These are phyloP conservation scores for Micromys minutus DNA, from an alignment of 2,113 vertebrate genomes.

Conservation along the genomic window DNA sequence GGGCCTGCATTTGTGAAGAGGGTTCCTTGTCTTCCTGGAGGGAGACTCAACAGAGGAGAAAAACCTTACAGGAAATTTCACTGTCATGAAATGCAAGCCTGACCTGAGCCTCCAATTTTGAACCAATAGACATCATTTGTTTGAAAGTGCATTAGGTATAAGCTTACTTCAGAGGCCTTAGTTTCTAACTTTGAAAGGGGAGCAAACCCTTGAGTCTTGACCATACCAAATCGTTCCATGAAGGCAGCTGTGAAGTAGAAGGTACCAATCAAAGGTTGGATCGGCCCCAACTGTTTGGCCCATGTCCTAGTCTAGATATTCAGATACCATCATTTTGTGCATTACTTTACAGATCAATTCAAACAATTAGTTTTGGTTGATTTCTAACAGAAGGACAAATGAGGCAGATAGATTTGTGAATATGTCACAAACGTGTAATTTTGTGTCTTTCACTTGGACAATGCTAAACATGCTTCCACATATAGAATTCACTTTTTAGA, in stretches of 20 bases:
- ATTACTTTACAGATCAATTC: neutral
- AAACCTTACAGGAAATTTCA: constrained; percentile 18
- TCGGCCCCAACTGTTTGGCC: neutral
- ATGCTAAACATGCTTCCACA: constrained; percentile 75
- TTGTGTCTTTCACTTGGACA: constrained; percentile 68
- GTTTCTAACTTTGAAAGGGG: constrained; percentile 14
- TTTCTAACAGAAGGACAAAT: constrained; percentile 73
- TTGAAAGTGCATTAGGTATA: neutral
- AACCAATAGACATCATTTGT: constrained; percentile 25
- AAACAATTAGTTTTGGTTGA: constrained; percentile 13
- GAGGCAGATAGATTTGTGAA: constrained; percentile 53
- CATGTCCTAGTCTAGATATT: neutral
- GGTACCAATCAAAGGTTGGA: neutral
- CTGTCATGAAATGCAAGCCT: constrained; percentile 25
- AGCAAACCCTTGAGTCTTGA: constrained; percentile 12
- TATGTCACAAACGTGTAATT: constrained; percentile 57
- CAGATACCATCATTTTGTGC: constrained; percentile 56
- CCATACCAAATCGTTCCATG: neutral
- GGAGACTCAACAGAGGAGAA: neutral
- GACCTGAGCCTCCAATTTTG: neutral
- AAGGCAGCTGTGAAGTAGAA: neutral
- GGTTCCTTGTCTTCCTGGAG: constrained; percentile 3
- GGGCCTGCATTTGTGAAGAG: constrained; percentile 26
- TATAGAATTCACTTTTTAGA: constrained; percentile 77
- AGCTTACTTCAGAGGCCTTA: constrained; percentile 45